These are phyloP conservation scores for Tympanuchus pallidicinctus DNA, from an alignment of 2,113 vertebrate species.

Conservation along the genomic window DNA sequence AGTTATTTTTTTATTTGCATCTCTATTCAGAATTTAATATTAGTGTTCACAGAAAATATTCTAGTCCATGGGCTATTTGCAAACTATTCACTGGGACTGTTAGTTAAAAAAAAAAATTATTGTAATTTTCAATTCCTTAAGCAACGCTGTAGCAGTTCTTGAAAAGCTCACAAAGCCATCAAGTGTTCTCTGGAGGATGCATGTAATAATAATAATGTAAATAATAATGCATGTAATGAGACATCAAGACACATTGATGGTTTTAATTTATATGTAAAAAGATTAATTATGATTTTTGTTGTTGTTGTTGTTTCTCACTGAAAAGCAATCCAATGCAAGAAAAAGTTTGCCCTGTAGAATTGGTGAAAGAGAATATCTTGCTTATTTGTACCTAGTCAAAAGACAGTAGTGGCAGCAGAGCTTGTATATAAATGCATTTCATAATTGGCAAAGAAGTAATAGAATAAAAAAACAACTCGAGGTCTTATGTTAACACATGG, in stretches of 20 bases:
- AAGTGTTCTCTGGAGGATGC: background rate
- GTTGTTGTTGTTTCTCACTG: background rate
- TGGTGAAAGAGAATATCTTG: background rate
- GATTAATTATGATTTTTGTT: background rate
- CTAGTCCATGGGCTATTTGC: background rate
- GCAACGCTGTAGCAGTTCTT: background rate
- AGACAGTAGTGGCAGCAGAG: background rate
- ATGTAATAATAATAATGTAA: no score
- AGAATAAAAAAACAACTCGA: background rate
- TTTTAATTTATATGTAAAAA: background rate
- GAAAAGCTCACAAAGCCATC: background rate
- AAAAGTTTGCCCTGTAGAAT: background rate
- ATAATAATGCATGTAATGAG: background rate
- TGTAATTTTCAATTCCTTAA: background rate
- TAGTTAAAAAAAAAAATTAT: background rate
- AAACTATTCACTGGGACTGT: background rate
- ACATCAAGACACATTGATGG: background rate
- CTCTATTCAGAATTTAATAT: background rate
- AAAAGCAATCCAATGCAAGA: background rate
- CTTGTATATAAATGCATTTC: background rate
- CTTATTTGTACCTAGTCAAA: background rate
- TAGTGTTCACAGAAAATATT: background rate
- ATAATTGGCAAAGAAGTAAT: background rate
- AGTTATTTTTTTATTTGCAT: background rate
- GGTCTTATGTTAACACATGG: background rate